These are phyloP conservation scores for Lucinisca nassula DNA, from an alignment of 2,888 invertebrate genomes.

Conservation along the genomic window DNA sequence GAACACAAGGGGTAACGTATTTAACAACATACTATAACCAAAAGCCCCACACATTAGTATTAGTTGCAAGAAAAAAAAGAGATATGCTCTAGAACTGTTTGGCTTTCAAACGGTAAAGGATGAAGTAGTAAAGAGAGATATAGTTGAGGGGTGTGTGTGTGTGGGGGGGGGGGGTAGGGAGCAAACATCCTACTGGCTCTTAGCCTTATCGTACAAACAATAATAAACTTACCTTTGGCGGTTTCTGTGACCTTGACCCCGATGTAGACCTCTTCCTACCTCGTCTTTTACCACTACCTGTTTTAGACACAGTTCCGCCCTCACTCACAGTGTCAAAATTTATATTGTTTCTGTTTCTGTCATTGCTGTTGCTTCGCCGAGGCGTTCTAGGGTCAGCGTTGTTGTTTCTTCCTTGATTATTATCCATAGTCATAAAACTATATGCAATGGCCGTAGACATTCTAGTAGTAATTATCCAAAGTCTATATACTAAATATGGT, in stretches of 20 bases:
- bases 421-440: slow-evolving; percentile 66
- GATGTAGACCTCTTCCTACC: slow-evolving; percentile 51
- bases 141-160: too few relatives aligned
- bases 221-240: slow-evolving; percentile 20
- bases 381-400: neutral
- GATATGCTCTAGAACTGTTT: too few relatives aligned
- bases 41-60: too few relatives aligned
- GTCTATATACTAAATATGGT: slow-evolving; percentile 27
- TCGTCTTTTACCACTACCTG: slow-evolving; percentile 29
- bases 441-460: slow-evolving; percentile 71
- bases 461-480: slow-evolving; percentile 53
- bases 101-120: too few relatives aligned
- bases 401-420: slow-evolving; percentile 6
- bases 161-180: too few relatives aligned
- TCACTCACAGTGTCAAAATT: slow-evolving; percentile 64
- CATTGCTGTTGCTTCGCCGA: neutral
- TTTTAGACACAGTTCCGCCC: slow-evolving; percentile 35
- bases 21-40: too few relatives aligned
- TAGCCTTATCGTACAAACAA: too few relatives aligned
- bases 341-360: slow-evolving; percentile 47
- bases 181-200: too few relatives aligned
- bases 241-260: slow-evolving; percentile 48
- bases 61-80: too few relatives aligned
- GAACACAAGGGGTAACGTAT: too few relatives aligned
- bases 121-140: too few relatives aligned